phyloP scores from a whole-genome alignment of 1,140 invertebrate species.

The Rhizoglyphus robini region DNA sequence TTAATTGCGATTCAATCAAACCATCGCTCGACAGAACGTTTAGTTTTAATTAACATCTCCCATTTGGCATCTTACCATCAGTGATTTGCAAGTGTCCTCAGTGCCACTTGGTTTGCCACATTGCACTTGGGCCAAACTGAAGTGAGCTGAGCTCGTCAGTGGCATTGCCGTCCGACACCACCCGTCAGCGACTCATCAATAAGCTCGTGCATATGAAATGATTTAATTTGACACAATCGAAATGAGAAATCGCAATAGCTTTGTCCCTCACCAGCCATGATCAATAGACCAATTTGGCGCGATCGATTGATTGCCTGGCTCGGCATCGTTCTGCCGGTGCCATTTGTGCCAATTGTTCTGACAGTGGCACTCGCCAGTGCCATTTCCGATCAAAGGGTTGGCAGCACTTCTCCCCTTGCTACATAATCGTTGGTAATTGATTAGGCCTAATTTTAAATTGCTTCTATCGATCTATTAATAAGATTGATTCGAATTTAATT shows the following conservation, averaged over 20 bases:
- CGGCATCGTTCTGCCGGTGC: too few species aligned
- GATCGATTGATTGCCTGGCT: background rate
- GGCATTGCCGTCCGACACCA: too few species aligned
- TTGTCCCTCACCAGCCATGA: background rate
- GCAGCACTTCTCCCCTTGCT: too few species aligned
- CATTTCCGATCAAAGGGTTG: too few species aligned
- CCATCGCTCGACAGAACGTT: background rate
- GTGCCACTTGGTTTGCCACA: background rate
- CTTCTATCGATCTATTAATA: constrained; percentile 10
- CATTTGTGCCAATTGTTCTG: too few species aligned
- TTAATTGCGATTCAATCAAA: constrained; percentile 14
- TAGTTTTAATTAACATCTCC: background rate
- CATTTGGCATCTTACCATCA: background rate
- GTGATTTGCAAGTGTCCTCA: background rate
- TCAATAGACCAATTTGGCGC: background rate
- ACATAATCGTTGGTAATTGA: constrained; percentile 12
- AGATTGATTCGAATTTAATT: constrained; percentile 15
- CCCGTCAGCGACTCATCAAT: too few species aligned
- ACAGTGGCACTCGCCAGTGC: too few species aligned
- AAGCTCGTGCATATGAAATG: background rate
- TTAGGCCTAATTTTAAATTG: constrained; percentile 14
- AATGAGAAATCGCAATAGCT: background rate
- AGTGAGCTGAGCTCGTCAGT: too few species aligned
- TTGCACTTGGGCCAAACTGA: too few species aligned
- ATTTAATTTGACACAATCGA: background rate